phyloP scores from a whole-genome alignment of 2,113 vertebrate genomes.

The Leucopsar rothschildi region DNA sequence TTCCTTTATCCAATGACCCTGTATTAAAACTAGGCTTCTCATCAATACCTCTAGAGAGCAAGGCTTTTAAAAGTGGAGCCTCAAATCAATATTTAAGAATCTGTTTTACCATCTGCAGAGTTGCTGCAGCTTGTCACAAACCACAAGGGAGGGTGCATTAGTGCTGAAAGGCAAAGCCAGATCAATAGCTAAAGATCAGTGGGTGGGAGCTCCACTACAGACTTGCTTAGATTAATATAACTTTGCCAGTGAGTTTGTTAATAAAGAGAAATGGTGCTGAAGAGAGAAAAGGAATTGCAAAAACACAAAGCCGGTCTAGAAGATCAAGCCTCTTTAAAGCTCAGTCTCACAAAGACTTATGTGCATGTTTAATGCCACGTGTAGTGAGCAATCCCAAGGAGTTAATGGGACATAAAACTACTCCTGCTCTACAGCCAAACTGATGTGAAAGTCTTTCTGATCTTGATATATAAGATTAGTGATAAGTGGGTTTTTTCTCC shows the following conservation, averaged over 20 bases:
- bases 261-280: conserved; percentile 2
- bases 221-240: neutral
- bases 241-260: conserved; percentile 35
- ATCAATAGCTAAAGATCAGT: conserved; percentile 51
- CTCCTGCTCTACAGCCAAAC: neutral
- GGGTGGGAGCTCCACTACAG: neutral
- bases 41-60: conserved; percentile 19
- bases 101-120: conserved; percentile 52
- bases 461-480: neutral
- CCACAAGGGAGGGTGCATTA: conserved; percentile 19
- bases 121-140: conserved; percentile 20
- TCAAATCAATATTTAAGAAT: conserved; percentile 58
- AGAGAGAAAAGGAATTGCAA: neutral
- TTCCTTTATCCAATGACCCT: neutral
- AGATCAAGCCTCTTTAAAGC: neutral
- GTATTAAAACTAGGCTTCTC: neutral
- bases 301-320: neutral
- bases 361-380: neutral
- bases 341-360: neutral
- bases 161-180: conserved; percentile 28
- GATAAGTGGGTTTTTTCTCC: neutral
- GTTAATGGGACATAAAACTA: conserved; percentile 28
- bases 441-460: neutral
- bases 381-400: neutral
- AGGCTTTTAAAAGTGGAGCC: neutral